Evolutionary conservation across 2,888 invertebrate genomes (phyloP), one percentile per base, ranked within the genome.

Genomic region (Blera fallax): DNA sequence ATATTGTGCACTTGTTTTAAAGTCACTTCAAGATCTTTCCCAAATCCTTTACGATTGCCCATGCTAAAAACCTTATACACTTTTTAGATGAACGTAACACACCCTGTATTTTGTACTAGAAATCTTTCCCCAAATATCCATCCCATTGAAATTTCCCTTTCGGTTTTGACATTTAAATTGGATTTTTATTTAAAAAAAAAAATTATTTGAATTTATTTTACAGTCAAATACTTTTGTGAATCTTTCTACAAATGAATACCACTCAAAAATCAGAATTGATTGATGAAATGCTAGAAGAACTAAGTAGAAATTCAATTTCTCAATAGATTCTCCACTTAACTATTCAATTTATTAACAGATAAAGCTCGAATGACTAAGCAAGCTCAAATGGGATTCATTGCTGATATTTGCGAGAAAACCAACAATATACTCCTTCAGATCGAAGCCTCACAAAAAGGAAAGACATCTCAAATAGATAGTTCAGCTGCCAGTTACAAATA

Each of bases 391-490:
- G 72, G 32, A 10, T 87, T 87, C 14, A 89, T 91, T 1, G 77
- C 88, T 0, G 91, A 91, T 45, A 89, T 91, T 0, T 70, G 89
- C 64, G 91, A 91, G 2, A 91, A 90, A 32, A 90, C 91, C 0
- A 91, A 91, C 65, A 90, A 89, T 60, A 89, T 89, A 0, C 87
- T 91, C 4, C 78, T 91, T 16, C 89, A 90, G 58, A 88, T 91
- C 21, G 91, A 91, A 69, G 81, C 88, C 0, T 87, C 88, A 0
- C 87, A 87, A 11, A 82, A 87, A 3, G 65, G 69, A 11, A 84
- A 83, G 16, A 7, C 48, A 1, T 2, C 16, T 0, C 18, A 65
- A n/a, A 69, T 56, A n/a, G 70, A 65, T 43, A 21, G 45, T 0
- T 3, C 65, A 16, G 4, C 40, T 16, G 29, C 58, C 69, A 70